Evolutionary conservation across 2,797 vertebrate species (phyloP).

Genomic region (Synanceia verrucosa): DNA sequence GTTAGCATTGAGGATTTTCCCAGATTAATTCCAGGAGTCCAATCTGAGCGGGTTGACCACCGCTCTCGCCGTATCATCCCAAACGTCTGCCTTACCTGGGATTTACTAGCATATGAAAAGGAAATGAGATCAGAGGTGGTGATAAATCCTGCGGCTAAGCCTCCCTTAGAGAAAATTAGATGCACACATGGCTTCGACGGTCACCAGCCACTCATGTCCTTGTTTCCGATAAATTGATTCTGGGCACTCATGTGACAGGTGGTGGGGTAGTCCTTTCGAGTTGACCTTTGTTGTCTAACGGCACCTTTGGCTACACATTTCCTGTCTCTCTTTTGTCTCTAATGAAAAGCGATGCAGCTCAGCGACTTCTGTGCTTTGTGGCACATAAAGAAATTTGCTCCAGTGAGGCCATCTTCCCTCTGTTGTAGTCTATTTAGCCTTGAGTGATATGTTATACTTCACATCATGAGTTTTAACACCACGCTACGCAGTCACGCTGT

Average conservation of each 20-base stretch:
- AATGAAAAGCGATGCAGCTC: slow-evolving; percentile 14
- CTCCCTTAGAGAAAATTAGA: slow-evolving; percentile 65
- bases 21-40: slow-evolving; percentile 78
- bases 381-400: background rate
- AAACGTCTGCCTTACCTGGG: slow-evolving; percentile 71
- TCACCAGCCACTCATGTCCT: slow-evolving; percentile 61
- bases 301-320: slow-evolving; percentile 25
- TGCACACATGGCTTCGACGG: slow-evolving; percentile 45
- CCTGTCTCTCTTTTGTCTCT: background rate
- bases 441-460: background rate
- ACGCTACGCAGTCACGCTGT: slow-evolving; percentile 1
- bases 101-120: slow-evolving; percentile 76
- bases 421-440: slow-evolving; percentile 15
- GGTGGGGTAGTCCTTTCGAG: slow-evolving; percentile 32
- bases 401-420: slow-evolving; percentile 12
- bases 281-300: slow-evolving; percentile 38
- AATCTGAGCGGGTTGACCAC: slow-evolving; percentile 56
- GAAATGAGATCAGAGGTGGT: slow-evolving; percentile 72
- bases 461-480: background rate
- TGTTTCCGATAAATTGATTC: slow-evolving; percentile 70
- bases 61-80: slow-evolving; percentile 47
- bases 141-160: slow-evolving; percentile 69
- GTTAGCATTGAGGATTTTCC: slow-evolving; percentile 73
- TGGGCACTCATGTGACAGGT: slow-evolving; percentile 36
- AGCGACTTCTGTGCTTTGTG: slow-evolving; percentile 11